Percentiles rank a stretch among this genome's conserved stretches.
These are phyloP conservation scores for Agriopis leucophaearia DNA, from an alignment of 2,888 invertebrate species.

Conservation along the genomic window DNA sequence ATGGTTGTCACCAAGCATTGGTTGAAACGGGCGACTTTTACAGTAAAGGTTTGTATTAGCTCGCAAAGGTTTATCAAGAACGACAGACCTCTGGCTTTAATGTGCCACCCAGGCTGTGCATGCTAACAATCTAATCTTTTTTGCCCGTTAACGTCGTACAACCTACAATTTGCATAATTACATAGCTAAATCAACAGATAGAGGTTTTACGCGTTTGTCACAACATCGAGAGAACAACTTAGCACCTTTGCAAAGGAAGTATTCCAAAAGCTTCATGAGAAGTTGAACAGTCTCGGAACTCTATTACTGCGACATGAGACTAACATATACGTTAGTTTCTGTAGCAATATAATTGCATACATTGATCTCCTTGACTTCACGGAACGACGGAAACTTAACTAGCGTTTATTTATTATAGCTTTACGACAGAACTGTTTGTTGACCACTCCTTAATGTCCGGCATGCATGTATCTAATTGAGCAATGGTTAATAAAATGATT, in stretches of 20 bases:
- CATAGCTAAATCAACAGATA: conserved; percentile 59
- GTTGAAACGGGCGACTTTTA: neutral
- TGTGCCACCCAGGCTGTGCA: conserved; percentile 20
- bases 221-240: neutral
- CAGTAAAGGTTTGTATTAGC: neutral
- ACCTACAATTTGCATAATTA: conserved; percentile 66
- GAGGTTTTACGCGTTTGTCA: conserved; percentile 55
- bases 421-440: conserved; percentile 65
- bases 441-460: conserved; percentile 69
- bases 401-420: conserved; percentile 66
- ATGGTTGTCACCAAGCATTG: conserved; percentile 53
- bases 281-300: neutral
- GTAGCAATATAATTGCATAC: conserved; percentile 64
- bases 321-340: neutral
- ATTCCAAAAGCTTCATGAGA: neutral
- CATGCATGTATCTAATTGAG: conserved; percentile 61
- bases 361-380: conserved; percentile 81
- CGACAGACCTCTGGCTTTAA: neutral
- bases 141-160: conserved; percentile 30
- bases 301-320: conserved; percentile 10
- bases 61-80: neutral
- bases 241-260: conserved; percentile 6
- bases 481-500: conserved; percentile 63
- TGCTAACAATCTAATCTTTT: conserved; percentile 34
- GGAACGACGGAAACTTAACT: conserved; percentile 72